These are phyloP conservation scores for Nymphicus hollandicus DNA, from an alignment of 2,113 vertebrate genomes.

Conservation along the genomic window DNA sequence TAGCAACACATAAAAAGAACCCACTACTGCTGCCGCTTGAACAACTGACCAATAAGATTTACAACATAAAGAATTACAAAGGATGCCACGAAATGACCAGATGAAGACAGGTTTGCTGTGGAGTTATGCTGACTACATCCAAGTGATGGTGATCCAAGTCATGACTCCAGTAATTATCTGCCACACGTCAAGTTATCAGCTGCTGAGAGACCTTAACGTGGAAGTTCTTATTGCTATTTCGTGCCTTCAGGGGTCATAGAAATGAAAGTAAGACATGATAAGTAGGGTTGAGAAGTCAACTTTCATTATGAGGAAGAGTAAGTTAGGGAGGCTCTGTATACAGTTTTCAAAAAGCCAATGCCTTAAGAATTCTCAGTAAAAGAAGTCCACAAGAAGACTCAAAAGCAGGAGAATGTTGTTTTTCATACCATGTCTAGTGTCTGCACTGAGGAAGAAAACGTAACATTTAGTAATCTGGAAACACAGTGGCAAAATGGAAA, in stretches of 20 bases:
- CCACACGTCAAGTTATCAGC: not conserved
- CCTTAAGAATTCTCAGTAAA: not conserved
- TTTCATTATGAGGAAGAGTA: not conserved
- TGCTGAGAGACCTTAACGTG: not conserved
- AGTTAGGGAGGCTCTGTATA: not conserved
- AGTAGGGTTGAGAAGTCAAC: not conserved
- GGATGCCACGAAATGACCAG: rapidly evolving
- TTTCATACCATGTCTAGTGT: not conserved
- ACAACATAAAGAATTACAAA: not conserved
- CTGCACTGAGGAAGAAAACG: not conserved
- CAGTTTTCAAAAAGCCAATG: not conserved
- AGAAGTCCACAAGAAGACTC: not conserved
- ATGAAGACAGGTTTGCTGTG: not conserved
- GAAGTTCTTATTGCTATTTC: not conserved
- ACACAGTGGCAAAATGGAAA: not conserved
- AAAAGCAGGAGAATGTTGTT: not conserved
- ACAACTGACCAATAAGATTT: not conserved
- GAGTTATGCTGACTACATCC: not conserved
- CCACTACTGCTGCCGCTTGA: not conserved
- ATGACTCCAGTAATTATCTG: not conserved
- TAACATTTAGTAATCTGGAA: not conserved
- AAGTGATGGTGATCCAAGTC: not conserved
- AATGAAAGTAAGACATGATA: not conserved
- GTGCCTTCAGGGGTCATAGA: not conserved
- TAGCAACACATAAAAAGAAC: not conserved